phyloP scores from a whole-genome alignment of 2,113 vertebrate species.

The Podarcis raffonei region DNA sequence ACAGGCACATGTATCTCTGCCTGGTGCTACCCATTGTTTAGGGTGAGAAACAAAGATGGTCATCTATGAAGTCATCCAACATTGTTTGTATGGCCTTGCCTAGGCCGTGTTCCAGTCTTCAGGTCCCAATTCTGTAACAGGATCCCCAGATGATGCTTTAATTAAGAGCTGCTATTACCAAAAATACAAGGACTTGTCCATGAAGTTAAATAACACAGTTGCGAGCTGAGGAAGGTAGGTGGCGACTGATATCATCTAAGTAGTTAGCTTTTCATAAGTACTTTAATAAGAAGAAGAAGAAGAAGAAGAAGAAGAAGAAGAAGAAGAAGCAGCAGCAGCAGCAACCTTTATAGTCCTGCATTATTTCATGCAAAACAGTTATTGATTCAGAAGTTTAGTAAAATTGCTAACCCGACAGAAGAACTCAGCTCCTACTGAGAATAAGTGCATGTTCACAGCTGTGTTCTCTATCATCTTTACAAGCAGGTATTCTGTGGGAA shows the following conservation, averaged over 20 bases:
- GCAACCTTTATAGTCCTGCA: no score
- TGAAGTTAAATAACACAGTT: not conserved
- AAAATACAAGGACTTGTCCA: not conserved
- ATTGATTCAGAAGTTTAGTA: slow-evolving; percentile 58
- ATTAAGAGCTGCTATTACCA: not conserved
- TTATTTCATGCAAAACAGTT: slow-evolving; percentile 50
- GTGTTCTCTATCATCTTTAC: slow-evolving; percentile 45
- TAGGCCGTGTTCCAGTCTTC: not conserved
- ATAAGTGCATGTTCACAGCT: slow-evolving; percentile 41
- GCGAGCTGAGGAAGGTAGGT: not conserved
- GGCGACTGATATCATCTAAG: slow-evolving; percentile 25
- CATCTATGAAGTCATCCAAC: not conserved
- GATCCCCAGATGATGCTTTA: not conserved
- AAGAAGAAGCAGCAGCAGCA: no score
- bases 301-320: no score
- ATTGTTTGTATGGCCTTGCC: not conserved
- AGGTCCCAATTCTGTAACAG: not conserved
- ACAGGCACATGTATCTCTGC: not conserved
- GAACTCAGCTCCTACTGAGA: slow-evolving; percentile 50
- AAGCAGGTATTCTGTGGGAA: slow-evolving; percentile 52
- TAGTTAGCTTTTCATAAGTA: slow-evolving; percentile 44
- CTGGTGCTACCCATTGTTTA: not conserved
- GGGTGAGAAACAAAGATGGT: not conserved
- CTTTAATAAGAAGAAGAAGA: no score
- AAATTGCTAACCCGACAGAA: slow-evolving; percentile 58